phyloP scores from a whole-genome alignment of 1,140 invertebrate species.

The Drosophila grimshawi region DNA sequence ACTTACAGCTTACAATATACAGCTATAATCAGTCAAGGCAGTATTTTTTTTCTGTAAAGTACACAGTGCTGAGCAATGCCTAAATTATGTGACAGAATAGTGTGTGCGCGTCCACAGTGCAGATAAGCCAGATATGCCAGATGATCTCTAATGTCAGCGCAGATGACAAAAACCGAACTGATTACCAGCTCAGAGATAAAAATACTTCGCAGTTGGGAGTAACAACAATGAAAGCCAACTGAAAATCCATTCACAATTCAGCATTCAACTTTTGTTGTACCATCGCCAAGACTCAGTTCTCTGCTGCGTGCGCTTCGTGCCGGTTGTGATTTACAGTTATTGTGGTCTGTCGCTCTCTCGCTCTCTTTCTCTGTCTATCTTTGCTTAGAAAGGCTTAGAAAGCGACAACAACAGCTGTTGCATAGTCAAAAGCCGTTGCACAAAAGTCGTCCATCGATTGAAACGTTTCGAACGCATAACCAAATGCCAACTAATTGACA shows the following conservation, averaged over 20 bases:
- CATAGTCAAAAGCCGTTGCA: conserved; percentile 18
- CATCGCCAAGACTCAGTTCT: conserved; percentile 27
- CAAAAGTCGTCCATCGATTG: conserved; percentile 18
- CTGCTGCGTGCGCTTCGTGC: conserved; percentile 28
- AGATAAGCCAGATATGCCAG: conserved; percentile 52
- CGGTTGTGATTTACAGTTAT: conserved; percentile 34
- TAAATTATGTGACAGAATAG: conserved; percentile 29
- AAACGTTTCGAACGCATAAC: conserved; percentile 1
- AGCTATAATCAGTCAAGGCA: neutral
- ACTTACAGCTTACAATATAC: neutral
- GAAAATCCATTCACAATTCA: conserved; percentile 30
- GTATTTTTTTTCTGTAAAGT: neutral
- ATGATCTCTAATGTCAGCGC: conserved; percentile 56
- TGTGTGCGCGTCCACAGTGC: conserved; percentile 3
- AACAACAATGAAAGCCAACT: conserved; percentile 26
- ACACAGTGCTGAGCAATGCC: conserved; percentile 8
- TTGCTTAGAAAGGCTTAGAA: conserved; percentile 20
- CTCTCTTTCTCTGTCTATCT: neutral
- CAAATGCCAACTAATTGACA: conserved; percentile 24
- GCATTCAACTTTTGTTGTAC: conserved; percentile 16
- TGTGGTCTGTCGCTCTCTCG: neutral
- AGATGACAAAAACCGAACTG: conserved; percentile 54
- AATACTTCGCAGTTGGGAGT: conserved; percentile 7
- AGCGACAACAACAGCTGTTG: conserved; percentile 30
- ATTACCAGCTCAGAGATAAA: conserved; percentile 35